Evolutionary conservation across 1,140 invertebrate genomes (phyloP).

Genomic region (Scaptomyza hsui): DNA sequence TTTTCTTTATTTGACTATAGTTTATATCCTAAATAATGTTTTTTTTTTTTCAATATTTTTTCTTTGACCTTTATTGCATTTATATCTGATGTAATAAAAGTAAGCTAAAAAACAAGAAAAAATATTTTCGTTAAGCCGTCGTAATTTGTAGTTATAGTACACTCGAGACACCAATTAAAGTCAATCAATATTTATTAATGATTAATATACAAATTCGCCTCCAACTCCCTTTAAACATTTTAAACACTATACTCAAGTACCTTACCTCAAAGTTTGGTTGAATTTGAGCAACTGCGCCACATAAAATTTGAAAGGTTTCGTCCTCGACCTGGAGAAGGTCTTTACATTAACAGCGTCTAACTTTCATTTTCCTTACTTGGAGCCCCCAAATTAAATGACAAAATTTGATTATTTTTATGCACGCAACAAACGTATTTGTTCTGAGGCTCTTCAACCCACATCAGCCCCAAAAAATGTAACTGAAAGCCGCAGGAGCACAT

Average conservation of each 20-base stretch:
- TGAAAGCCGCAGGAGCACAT: constrained; percentile 14
- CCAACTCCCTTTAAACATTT: neutral
- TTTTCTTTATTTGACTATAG: too few relatives aligned
- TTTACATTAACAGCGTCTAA: constrained; percentile 60
- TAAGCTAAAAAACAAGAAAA: too few relatives aligned
- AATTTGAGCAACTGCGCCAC: neutral
- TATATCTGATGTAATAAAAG: too few relatives aligned
- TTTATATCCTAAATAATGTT: too few relatives aligned
- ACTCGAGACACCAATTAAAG: neutral
- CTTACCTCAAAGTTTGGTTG: neutral
- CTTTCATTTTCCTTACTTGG: constrained; percentile 56
- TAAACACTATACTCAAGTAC: neutral
- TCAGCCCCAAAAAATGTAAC: neutral
- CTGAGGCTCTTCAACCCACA: neutral
- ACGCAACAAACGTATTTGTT: constrained; percentile 53
- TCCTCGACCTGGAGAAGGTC: neutral
- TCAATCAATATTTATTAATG: neutral
- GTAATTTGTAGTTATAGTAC: too few relatives aligned
- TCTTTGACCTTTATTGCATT: too few relatives aligned
- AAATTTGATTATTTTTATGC: constrained; percentile 67
- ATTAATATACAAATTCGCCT: neutral
- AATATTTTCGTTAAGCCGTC: too few relatives aligned
- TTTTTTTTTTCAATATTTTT: too few relatives aligned
- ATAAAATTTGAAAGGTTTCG: neutral
- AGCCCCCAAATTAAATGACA: constrained; percentile 61